phyloP scores from a whole-genome alignment of 1,140 invertebrate species.

The Drosophila kanapiae region DNA sequence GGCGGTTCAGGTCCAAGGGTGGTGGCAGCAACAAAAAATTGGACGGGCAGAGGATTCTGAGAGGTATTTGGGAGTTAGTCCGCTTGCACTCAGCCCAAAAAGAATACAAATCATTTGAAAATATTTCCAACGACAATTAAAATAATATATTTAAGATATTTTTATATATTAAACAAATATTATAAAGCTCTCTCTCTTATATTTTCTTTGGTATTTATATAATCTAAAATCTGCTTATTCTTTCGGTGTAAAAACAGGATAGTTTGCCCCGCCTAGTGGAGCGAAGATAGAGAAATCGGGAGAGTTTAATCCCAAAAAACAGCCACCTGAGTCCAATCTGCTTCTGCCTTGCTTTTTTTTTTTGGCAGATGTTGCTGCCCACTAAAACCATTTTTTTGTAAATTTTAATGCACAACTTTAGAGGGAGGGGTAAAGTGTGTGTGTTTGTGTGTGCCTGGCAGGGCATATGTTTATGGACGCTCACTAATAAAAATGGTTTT shows the following conservation, averaged over 20 bases:
- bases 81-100: background rate
- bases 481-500: slow-evolving; percentile 78
- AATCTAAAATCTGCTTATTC: background rate
- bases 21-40: background rate
- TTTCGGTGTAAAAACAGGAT: background rate
- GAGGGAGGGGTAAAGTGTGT: background rate
- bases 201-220: background rate
- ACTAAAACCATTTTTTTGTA: slow-evolving; percentile 13
- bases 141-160: background rate
- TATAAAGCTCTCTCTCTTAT: too few species aligned
- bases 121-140: background rate
- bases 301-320: slow-evolving; percentile 2
- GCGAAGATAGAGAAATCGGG: slow-evolving; percentile 32
- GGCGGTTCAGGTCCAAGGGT: background rate
- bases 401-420: slow-evolving; percentile 30
- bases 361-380: slow-evolving; percentile 32
- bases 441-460: background rate
- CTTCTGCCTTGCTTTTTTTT: background rate
- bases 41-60: background rate
- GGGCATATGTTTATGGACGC: slow-evolving; percentile 70
- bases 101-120: too few species aligned
- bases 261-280: slow-evolving; percentile 17
- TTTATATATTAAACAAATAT: too few species aligned
- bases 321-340: slow-evolving; percentile 32
- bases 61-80: background rate